Base-by-base conservation (phyloP, 2,888 invertebrate genomes). In the Odontothrips loti region DNA sequence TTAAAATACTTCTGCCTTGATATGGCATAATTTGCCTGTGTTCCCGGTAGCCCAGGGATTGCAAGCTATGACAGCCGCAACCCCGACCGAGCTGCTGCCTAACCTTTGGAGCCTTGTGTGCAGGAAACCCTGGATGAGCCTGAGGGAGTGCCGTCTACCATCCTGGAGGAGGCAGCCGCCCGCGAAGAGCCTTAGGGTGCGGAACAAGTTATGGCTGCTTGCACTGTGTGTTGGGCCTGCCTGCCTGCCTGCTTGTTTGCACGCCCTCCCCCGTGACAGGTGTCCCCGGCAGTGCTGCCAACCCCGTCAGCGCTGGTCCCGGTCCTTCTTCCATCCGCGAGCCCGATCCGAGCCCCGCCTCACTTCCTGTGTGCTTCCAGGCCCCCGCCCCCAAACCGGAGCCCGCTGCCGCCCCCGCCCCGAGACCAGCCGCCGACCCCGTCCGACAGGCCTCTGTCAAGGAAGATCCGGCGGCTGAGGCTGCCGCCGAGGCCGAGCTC, bases 121-220 rank as follows among this genome's bases (percentile, higher is more conserved):
- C 68, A 75, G 68, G 68, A 0, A 10, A 27, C 23, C 68, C 1
- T 10, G 68, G 68, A 75, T 27, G 27, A 0, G 3, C 68, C 27
- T 10, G 27, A 75, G 11, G 68, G 68, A 75, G 68, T 75, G 58
- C 58, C 68, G 68, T 81, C 75, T 82, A 86, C 85, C 83, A 85
- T 83, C 83, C 84, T 84, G 80, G 85, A 82, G 10, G 85, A 85
- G 81, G 58, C 58, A n/a, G n/a, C 58, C 58, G 58, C 17, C 17
- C 58, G 68, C 68, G 68, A 75, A 27, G 68, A 75, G 68, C 68
- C 68, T 27, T 75, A 75, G 68, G 68, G 68, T 75, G 68, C 68
- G 68, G n/a, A 75, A 75, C 58, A 58, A 58, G 20, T 20, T 15
- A 15, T 20, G 17, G 58, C 58, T 58, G 58, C 58, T 58, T 75